These are phyloP conservation scores for Acrocephalus kingi DNA, from an alignment of 2,113 vertebrate genomes.

Conservation along the genomic window DNA sequence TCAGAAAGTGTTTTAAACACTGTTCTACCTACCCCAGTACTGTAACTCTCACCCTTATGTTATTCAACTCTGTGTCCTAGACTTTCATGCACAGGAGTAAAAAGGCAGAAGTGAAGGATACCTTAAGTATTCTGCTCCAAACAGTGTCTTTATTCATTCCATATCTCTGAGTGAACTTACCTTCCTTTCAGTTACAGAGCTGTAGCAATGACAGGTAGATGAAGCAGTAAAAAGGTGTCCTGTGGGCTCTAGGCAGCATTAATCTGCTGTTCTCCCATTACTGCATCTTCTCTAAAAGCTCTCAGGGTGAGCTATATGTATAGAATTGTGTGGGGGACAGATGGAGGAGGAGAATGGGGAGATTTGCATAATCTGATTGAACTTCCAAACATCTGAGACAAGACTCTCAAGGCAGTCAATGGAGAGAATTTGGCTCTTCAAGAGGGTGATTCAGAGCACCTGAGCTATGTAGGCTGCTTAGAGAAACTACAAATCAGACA, in stretches of 20 bases:
- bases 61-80: background rate
- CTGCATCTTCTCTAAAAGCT: background rate
- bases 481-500: background rate
- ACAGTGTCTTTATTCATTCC: background rate
- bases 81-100: background rate
- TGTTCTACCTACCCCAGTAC: background rate
- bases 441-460: background rate
- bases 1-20: background rate
- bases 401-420: background rate
- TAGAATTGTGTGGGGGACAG: background rate
- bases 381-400: background rate
- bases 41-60: background rate
- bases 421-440: background rate
- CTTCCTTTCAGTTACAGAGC: background rate
- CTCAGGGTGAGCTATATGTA: background rate
- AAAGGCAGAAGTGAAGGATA: background rate
- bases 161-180: background rate
- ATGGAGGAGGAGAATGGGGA: background rate
- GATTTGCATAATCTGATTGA: background rate
- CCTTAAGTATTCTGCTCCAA: background rate
- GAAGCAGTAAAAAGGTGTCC: background rate
- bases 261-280: background rate
- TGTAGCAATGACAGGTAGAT: background rate
- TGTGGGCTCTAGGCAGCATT: background rate
- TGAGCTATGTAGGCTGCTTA: background rate